A percentile compares a stretch with the other conserved stretches of the same genome.
These are phyloP conservation scores for Miniopterus natalensis DNA, from an alignment of 2,113 vertebrate species.

Conservation along the genomic window DNA sequence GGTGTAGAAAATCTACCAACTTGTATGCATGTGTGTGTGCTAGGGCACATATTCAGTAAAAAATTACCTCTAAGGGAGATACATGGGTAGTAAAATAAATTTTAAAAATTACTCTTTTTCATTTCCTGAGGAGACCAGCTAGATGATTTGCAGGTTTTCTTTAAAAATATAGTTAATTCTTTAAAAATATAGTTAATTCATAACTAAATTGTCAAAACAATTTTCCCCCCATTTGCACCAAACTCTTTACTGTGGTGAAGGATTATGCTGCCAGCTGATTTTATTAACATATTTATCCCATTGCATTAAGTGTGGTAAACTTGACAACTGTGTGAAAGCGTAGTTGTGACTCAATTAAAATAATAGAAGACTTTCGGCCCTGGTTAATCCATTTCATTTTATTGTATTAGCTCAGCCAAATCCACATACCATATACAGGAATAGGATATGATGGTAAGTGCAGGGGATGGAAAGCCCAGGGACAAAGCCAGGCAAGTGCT, in stretches of 20 bases:
- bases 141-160: slow-evolving; percentile 17
- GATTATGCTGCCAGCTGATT: slow-evolving; percentile 41
- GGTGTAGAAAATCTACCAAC: neutral
- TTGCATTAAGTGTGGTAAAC: slow-evolving; percentile 75
- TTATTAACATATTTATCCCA: slow-evolving; percentile 73
- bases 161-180: slow-evolving; percentile 54
- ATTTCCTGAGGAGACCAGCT: slow-evolving; percentile 10
- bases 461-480: slow-evolving; percentile 69
- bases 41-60: neutral
- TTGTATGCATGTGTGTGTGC: neutral
- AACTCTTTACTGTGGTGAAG: neutral
- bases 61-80: neutral
- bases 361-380: slow-evolving; percentile 68
- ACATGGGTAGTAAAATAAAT: neutral
- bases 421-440: slow-evolving; percentile 82
- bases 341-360: slow-evolving; percentile 82
- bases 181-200: slow-evolving; percentile 51
- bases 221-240: slow-evolving; percentile 22
- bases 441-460: slow-evolving; percentile 82
- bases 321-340: slow-evolving; percentile 72
- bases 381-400: slow-evolving; percentile 79
- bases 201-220: neutral
- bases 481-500: slow-evolving; percentile 77
- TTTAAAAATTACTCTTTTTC: neutral
- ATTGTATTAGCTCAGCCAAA: slow-evolving; percentile 76